Conservation (phyloP, 2,113 vertebrate species). For the Brachionichthys hirsutus region DNA sequence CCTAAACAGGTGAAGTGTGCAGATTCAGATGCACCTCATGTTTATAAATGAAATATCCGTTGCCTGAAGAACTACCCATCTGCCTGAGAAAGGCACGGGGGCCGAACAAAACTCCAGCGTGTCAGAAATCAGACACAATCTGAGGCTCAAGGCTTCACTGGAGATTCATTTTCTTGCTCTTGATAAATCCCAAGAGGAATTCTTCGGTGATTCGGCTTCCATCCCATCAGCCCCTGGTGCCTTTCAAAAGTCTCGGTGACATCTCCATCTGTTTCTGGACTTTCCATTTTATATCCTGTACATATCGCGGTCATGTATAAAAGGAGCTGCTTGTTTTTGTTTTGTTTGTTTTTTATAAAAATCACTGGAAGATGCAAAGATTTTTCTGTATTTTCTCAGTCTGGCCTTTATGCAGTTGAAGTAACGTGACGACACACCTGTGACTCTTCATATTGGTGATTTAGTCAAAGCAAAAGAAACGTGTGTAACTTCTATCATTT, state of each 20-base stretch:
- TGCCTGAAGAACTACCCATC: constrained; percentile 31
- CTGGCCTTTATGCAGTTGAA: not conserved
- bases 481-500: too few relatives aligned
- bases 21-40: constrained; percentile 10
- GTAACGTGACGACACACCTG: too few relatives aligned
- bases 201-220: not conserved
- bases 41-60: constrained; percentile 11
- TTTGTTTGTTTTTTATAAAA: constrained; percentile 61
- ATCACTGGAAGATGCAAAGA: constrained; percentile 15
- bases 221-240: constrained; percentile 32
- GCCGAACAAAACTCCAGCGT: not conserved
- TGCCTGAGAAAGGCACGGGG: constrained; percentile 21
- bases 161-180: not conserved
- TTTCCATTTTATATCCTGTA: constrained; percentile 70
- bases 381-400: not conserved
- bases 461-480: too few relatives aligned
- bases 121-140: not conserved
- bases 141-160: not conserved
- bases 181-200: not conserved
- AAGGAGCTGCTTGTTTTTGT: constrained; percentile 66
- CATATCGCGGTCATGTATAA: constrained; percentile 69
- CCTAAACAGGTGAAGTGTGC: not conserved
- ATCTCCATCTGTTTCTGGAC: constrained; percentile 30
- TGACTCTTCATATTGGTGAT: too few relatives aligned
- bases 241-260: constrained; percentile 38